A percentile compares a stretch with the other conserved stretches of the same genome.
phyloP scores from a whole-genome alignment of 92 coral and sea anemone genomes.

The Bergia puertoricense region DNA sequence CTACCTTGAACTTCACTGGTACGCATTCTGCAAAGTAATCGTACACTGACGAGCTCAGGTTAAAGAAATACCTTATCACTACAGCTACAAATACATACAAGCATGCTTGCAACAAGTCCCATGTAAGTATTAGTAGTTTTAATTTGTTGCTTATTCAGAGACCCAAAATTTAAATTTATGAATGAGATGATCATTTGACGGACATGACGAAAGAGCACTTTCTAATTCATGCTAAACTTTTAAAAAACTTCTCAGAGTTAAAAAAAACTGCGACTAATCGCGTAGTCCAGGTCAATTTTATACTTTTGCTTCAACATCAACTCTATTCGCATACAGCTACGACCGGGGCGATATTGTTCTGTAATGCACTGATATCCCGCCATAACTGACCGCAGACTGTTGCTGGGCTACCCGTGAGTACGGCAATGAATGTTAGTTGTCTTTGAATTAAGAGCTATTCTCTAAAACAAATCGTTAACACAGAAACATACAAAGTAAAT shows the following conservation, averaged over 20 bases:
- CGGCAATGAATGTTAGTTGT: background rate
- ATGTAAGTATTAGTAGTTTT: conserved; percentile 28
- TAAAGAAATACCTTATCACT: background rate
- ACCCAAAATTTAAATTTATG: background rate
- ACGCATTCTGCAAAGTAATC: background rate
- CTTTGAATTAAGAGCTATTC: conserved; percentile 21
- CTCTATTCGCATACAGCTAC: background rate
- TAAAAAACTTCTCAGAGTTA: background rate
- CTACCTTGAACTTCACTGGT: background rate
- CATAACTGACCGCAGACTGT: conserved; percentile 12
- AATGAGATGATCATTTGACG: conserved; percentile 35
- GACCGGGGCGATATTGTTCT: background rate
- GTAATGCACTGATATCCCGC: conserved; percentile 21
- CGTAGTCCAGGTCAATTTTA: background rate
- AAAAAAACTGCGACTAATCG: background rate
- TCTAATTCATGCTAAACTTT: background rate
- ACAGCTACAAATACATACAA: background rate
- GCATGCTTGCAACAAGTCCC: conserved; percentile 36
- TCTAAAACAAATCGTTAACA: conserved; percentile 26
- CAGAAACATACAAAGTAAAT: conserved; percentile 22
- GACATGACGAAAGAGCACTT: background rate
- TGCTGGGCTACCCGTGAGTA: conserved; percentile 26
- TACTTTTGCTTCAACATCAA: background rate
- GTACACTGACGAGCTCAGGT: background rate
- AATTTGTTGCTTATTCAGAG: background rate